Conservation (phyloP, 2,888 invertebrate species). For the Conus canariensis region DNA sequence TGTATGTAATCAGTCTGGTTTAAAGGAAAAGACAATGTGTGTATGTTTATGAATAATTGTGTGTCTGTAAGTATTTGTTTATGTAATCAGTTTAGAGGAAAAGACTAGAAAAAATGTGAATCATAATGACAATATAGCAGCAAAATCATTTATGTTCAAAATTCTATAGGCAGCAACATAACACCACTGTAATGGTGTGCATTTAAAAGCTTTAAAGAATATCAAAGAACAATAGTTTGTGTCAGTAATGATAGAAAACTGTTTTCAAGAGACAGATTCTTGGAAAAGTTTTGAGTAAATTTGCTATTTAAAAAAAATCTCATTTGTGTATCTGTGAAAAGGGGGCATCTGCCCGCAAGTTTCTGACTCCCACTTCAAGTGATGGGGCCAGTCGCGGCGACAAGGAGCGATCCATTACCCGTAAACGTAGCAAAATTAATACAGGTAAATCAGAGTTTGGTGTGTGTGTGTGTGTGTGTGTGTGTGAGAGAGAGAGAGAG, state of each 20-base stretch:
- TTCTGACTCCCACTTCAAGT: constrained; percentile 78
- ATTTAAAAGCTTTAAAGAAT: too few species aligned
- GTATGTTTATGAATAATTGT: neutral
- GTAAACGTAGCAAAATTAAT: constrained; percentile 76
- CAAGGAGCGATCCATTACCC: constrained; percentile 75
- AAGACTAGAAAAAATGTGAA: neutral
- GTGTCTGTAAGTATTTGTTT: neutral
- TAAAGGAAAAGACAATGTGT: neutral
- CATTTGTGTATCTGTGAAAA: constrained; percentile 41
- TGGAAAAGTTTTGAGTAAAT: too few species aligned
- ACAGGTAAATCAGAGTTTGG: constrained; percentile 49
- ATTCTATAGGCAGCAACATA: too few species aligned
- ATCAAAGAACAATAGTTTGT: too few species aligned
- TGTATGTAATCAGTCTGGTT: neutral
- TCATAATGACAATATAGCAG: neutral
- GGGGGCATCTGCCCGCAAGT: constrained; percentile 75
- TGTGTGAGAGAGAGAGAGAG: neutral
- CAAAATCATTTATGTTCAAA: too few species aligned
- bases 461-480: neutral
- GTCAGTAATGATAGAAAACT: too few species aligned
- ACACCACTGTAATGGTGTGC: too few species aligned
- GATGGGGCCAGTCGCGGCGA: constrained; percentile 74
- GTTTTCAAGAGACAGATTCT: too few species aligned
- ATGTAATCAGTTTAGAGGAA: neutral
- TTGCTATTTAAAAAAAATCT: too few species aligned